Conservation (phyloP, 2,888 invertebrate species). For the Petrolisthes cinctipes region DNA sequence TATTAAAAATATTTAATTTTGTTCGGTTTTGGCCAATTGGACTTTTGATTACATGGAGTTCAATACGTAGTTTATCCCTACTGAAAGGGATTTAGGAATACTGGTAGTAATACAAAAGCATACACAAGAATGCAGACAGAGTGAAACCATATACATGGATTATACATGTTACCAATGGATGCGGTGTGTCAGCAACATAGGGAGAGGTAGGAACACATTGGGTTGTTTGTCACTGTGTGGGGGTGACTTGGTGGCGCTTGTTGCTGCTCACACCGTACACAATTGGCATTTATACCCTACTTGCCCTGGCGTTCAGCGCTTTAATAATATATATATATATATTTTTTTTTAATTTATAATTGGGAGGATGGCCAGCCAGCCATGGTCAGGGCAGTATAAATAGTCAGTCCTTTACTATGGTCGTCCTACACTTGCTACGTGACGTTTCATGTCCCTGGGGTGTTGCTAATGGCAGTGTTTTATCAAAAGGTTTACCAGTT, state of each 20-base stretch:
- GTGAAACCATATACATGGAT: slow-evolving; percentile 54
- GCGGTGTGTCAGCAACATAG: slow-evolving; percentile 47
- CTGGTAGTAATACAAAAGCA: slow-evolving; percentile 58
- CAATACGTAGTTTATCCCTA: neutral
- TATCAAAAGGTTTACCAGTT: slow-evolving; percentile 44
- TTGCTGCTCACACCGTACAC: slow-evolving; percentile 37
- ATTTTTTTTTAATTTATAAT: slow-evolving; percentile 6
- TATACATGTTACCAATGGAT: slow-evolving; percentile 38
- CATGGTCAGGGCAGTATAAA: slow-evolving; percentile 43
- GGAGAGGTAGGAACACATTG: slow-evolving; percentile 60
- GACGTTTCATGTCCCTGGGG: slow-evolving; percentile 59
- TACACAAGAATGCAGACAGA: slow-evolving; percentile 58
- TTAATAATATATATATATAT: neutral
- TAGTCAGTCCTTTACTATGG: slow-evolving; percentile 35
- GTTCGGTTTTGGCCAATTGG: slow-evolving; percentile 39
- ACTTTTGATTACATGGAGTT: slow-evolving; percentile 20
- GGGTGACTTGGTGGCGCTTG: slow-evolving; percentile 37
- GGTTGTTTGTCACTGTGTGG: slow-evolving; percentile 40
- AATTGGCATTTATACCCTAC: slow-evolving; percentile 38
- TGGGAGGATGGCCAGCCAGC: slow-evolving; percentile 43
- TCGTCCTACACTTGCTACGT: slow-evolving; percentile 56
- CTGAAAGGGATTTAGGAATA: slow-evolving; percentile 46
- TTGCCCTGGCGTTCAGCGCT: slow-evolving; percentile 22
- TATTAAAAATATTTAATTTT: slow-evolving; percentile 32
- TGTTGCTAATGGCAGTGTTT: slow-evolving; percentile 61